Base-by-base conservation (phyloP, 2,888 invertebrate genomes). In the Philaethria dido region DNA sequence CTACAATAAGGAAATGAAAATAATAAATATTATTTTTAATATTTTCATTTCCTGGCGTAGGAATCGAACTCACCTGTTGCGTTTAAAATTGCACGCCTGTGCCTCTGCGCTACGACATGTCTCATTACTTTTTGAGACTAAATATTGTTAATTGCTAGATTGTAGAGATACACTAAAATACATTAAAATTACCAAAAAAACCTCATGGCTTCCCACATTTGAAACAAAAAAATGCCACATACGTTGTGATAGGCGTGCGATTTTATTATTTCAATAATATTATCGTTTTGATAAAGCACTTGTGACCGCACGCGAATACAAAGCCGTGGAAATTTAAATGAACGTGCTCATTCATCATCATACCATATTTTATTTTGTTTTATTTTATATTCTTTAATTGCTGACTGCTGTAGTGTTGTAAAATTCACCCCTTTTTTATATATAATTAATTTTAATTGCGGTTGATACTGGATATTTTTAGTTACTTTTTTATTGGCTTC, bases 311-410 rank as follows among this genome's bases (percentile, higher is more conserved):
- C 42, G 25, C 57, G 5, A n/a, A 42, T 11, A 57, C 42, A 57
- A 57, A 57, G 42, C 57, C 42, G 57, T 57, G 57, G 42, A 57
- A 57, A 47, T 60, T 60, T 47, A 60, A 60, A 60, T 60, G 33
- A 47, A 33, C 45, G 44, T 45, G 60, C 25, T 45, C 45, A 60
- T 45, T 60, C 60, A 45, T 60, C 29, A 45, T 60, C 22, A 18
- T 60, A 47, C 18, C 45, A 60, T 47, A 47, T 55, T 55, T 50
- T 50, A 25, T 57, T 57, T n/a, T 60, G 20, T 45, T 45, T 55
- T 33, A 55, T 57, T 42, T 39, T 57, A 25, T 42, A 57, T 39
- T 20, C 39, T 42, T 57, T 57, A n/a, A 57, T 42, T 25, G 25
- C 39, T 42, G 42, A 42, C 39, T 57, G 6, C 20, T 20, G 36